Evolutionary conservation across 2,797 vertebrate species (phyloP).

Genomic region (Okamejei kenojei): DNA sequence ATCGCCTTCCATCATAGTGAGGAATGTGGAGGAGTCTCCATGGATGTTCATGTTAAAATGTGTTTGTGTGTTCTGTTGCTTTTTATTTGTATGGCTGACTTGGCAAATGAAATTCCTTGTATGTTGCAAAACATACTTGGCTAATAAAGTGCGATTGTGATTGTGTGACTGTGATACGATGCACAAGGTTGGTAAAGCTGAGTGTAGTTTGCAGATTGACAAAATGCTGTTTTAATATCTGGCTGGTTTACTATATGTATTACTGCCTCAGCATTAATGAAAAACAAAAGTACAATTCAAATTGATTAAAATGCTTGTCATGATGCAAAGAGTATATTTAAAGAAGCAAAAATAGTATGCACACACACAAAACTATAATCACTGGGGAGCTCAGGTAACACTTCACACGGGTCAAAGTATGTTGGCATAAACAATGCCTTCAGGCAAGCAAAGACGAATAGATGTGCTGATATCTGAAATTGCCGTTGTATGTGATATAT

Average conservation of each 20-base stretch:
- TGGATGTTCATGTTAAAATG: too few species aligned
- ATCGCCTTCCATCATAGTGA: too few species aligned
- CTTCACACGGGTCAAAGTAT: neutral
- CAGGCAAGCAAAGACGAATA: neutral
- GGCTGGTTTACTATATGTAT: neutral
- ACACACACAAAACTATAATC: too few species aligned
- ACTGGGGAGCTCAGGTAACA: neutral
- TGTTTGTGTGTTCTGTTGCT: too few species aligned
- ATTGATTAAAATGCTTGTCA: neutral
- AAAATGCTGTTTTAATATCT: neutral
- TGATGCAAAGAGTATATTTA: neutral
- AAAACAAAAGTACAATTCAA: neutral
- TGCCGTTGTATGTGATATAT: neutral
- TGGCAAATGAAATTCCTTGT: too few species aligned
- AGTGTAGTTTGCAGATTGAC: neutral
- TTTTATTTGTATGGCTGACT: too few species aligned
- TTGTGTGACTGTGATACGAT: neutral
- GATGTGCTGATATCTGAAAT: slow-evolving; percentile 10
- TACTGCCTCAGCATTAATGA: neutral
- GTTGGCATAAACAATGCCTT: slow-evolving; percentile 29
- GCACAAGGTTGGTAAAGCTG: neutral
- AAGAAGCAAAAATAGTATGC: neutral
- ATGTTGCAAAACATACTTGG: too few species aligned
- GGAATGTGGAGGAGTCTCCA: too few species aligned
- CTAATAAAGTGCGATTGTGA: too few species aligned